These are phyloP conservation scores for Salvator merianae DNA, from an alignment of 2,113 vertebrate species.

Conservation along the genomic window DNA sequence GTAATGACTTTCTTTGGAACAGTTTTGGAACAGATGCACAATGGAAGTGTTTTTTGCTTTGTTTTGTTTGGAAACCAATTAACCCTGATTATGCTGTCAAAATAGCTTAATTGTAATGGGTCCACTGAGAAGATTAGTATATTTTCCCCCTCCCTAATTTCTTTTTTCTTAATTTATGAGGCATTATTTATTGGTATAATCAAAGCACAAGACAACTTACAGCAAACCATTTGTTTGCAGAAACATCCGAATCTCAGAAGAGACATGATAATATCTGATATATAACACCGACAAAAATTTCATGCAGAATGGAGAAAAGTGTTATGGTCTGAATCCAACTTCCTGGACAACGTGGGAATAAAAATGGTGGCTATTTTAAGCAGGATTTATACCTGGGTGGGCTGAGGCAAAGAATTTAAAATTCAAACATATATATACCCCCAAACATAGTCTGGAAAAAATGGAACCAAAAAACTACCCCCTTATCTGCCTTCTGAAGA, in stretches of 20 bases:
- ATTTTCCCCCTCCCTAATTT: background rate
- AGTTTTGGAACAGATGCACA: background rate
- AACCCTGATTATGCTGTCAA: conserved; percentile 7
- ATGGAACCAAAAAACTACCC: too few species aligned
- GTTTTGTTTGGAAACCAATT: background rate
- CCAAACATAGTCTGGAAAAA: too few species aligned
- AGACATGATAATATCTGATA: conserved; percentile 11
- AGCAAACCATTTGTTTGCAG: conserved; percentile 23
- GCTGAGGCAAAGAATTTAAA: too few species aligned
- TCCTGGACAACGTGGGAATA: background rate
- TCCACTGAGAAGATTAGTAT: background rate
- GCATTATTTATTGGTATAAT: conserved; percentile 27
- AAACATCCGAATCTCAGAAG: background rate
- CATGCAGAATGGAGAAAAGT: background rate
- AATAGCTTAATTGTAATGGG: background rate
- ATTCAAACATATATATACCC: too few species aligned
- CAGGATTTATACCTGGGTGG: background rate
- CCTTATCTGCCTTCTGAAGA: too few species aligned
- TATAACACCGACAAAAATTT: background rate
- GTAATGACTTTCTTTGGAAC: background rate
- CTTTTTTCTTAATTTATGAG: conserved; percentile 14
- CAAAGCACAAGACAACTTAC: background rate
- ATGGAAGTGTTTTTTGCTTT: background rate
- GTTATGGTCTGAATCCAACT: background rate
- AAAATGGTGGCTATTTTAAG: background rate